A percentile compares a stretch with the other conserved stretches of the same genome.
These are phyloP conservation scores for Eumerus sabulonum DNA, from an alignment of 2,888 invertebrate genomes.

Conservation along the genomic window DNA sequence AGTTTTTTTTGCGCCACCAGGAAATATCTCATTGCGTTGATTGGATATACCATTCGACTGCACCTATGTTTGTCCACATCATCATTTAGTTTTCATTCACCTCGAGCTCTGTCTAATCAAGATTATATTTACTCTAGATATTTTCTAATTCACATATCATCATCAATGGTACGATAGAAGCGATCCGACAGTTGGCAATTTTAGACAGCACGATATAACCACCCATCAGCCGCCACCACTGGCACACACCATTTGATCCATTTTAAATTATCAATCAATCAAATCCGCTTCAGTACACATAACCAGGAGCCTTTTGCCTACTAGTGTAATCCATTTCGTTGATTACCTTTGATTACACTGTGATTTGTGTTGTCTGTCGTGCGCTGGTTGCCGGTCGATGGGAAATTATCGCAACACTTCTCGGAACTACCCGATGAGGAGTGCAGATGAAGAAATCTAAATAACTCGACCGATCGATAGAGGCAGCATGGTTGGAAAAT, in stretches of 20 bases:
- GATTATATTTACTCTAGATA: constrained; percentile 45
- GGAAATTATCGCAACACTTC: constrained; percentile 60
- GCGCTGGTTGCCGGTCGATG: constrained; percentile 13
- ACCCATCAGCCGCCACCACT: too few relatives aligned
- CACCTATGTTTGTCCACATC: too few relatives aligned
- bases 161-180: constrained; percentile 12
- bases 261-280: constrained; percentile 69
- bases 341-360: constrained; percentile 71
- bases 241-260: constrained; percentile 46
- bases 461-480: constrained; percentile 55
- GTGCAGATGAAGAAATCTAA: constrained; percentile 60
- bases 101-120: constrained; percentile 12
- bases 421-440: constrained; percentile 52
- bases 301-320: constrained; percentile 69
- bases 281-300: constrained; percentile 66
- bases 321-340: constrained; percentile 70
- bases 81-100: too few relatives aligned
- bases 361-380: constrained; percentile 70
- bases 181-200: too few relatives aligned
- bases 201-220: too few relatives aligned
- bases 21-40: too few relatives aligned
- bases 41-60: too few relatives aligned
- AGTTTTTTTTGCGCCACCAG: too few relatives aligned
- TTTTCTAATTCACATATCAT: constrained; percentile 65
- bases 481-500: constrained; percentile 47